phyloP scores from a whole-genome alignment of 2,797 vertebrate species.

The Diplodus sargus region DNA sequence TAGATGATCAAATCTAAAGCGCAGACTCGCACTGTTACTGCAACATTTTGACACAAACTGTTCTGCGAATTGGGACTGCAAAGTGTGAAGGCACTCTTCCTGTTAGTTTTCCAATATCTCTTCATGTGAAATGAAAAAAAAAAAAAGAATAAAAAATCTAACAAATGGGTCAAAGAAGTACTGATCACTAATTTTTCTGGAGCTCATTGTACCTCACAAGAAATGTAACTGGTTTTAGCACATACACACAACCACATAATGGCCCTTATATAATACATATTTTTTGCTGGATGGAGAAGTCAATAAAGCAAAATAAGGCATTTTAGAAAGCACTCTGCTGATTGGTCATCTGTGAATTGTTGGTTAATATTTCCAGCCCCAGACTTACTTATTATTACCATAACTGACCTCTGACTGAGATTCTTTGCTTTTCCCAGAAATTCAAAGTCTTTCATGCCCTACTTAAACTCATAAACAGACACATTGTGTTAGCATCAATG shows the following conservation, averaged over 20 bases:
- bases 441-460: conserved; percentile 74
- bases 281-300: conserved; percentile 21
- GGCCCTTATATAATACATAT: conserved; percentile 24
- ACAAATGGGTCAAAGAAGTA: conserved; percentile 3
- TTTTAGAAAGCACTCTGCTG: conserved; percentile 34
- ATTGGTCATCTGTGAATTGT: conserved; percentile 28
- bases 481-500: conserved; percentile 81
- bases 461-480: conserved; percentile 79
- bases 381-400: conserved; percentile 29
- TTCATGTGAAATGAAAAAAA: background rate
- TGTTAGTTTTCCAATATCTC: conserved; percentile 17
- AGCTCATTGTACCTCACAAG: too few relatives aligned
- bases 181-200: background rate
- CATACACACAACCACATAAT: background rate
- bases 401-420: conserved; percentile 54
- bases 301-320: background rate
- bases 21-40: background rate
- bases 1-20: conserved; percentile 14
- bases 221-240: background rate
- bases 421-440: conserved; percentile 53
- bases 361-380: conserved; percentile 21
- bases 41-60: conserved; percentile 29
- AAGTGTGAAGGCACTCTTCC: conserved; percentile 18
- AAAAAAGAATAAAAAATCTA: conserved; percentile 1
- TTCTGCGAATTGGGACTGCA: background rate